Base-by-base conservation (phyloP, 2,888 invertebrate species). In the Drosophila subsilvestris region DNA sequence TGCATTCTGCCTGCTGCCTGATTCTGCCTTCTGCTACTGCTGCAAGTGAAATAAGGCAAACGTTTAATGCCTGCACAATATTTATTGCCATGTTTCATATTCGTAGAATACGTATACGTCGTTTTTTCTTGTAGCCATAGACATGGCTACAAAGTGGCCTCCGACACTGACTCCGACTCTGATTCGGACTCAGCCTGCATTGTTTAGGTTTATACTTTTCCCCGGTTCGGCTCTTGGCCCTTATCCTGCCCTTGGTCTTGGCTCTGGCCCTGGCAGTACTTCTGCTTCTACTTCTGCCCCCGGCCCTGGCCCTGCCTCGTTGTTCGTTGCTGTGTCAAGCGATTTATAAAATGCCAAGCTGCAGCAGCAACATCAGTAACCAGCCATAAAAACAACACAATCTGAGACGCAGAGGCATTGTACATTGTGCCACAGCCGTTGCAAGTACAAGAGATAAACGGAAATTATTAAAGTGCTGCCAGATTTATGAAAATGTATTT, bases 51-150 rank as follows among this genome's bases (percentile, higher is more conserved):
- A 79, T 83, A 85, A 78, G 75, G 76, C 81, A 75, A 86, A 81
- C 89, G 85, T 84, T 85, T 85, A 85, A 88, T 88, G 85, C 89
- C 87, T 85, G 85, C 87, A 86, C 85, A 86, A 85, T 85, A 88
- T 85, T 85, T 85, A 85, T 88, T 88, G 85, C 89, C 87, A 88
- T 88, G 81, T 87, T 85, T 85, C 89, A 85, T 85, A 88, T 85
- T 88, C 88, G 70, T 79, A 75, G 70, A 74, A 77, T 71, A 81
- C 79, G 48, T 44, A 53, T 44, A 20, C 20, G 45, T 44, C 37
- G 29, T 32, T 32, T 47, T 37, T 17, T 20, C 42, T 42, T 58
- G 42, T 59, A 60, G 42, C 56, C 44, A 49, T 63, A 59, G 76
- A 51, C 63, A 66, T 58, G 67, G 77, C 67, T 70, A 79, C 78